Evolutionary conservation across 2,113 vertebrate genomes (phyloP).

Genomic region (Albula glossodonta): DNA sequence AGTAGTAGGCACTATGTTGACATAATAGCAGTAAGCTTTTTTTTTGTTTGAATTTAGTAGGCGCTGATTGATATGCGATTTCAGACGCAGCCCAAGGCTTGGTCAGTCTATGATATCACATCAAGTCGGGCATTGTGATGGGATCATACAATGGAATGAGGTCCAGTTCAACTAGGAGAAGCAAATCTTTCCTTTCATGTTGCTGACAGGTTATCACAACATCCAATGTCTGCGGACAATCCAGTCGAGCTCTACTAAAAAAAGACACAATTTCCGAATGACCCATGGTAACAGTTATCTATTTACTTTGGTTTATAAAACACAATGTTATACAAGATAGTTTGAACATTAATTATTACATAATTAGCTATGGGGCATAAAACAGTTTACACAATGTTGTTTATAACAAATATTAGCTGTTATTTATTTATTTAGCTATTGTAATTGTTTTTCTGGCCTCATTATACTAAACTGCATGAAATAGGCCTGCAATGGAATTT

Average conservation of each 20-base stretch:
- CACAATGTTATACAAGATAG: not conserved
- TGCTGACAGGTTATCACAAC: not conserved
- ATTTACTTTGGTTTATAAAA: not conserved
- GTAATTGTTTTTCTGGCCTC: not conserved
- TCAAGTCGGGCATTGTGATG: slow-evolving; percentile 23
- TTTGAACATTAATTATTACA: too few relatives aligned
- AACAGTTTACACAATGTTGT: too few relatives aligned
- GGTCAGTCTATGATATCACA: not conserved
- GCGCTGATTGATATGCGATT: too few relatives aligned
- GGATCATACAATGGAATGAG: slow-evolving; percentile 18
- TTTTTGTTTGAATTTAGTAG: too few relatives aligned
- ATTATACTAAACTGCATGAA: not conserved
- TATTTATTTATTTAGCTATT: not conserved
- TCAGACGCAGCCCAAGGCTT: too few relatives aligned
- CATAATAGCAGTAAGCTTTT: too few relatives aligned
- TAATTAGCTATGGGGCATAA: too few relatives aligned
- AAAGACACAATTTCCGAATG: not conserved
- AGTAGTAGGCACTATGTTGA: too few relatives aligned
- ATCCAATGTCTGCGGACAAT: not conserved
- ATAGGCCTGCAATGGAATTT: not conserved
- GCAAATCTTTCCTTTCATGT: not conserved
- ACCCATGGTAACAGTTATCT: too few relatives aligned
- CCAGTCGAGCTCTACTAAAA: not conserved
- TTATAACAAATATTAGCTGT: not conserved
- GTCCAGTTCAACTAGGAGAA: slow-evolving; percentile 29